Percentiles rank a stretch among this genome's conserved stretches.
Evolutionary conservation across 2,113 vertebrate species (phyloP).

Genomic region (Clupea harengus): DNA sequence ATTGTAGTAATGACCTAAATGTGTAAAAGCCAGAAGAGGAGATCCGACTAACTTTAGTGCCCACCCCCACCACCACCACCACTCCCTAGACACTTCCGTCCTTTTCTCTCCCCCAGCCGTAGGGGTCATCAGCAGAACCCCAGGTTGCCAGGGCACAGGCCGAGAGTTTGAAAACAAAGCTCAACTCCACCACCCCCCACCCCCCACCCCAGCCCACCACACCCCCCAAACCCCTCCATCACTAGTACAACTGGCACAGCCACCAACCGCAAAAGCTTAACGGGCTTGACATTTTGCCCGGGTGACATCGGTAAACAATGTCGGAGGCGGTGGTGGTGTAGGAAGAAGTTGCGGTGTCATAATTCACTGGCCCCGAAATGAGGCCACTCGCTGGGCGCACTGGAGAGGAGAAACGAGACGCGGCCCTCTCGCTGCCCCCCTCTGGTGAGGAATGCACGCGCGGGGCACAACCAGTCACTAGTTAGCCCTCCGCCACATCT

Average conservation of each 20-base stretch:
- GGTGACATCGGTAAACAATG: constrained; percentile 69
- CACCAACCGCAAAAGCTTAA: constrained; percentile 65
- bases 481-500: constrained; percentile 79
- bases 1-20: constrained; percentile 32
- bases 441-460: constrained; percentile 81
- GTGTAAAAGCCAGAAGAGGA: constrained; percentile 40
- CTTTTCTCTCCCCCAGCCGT: constrained; percentile 28
- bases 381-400: constrained; percentile 78
- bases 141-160: neutral
- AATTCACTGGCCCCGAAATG: constrained; percentile 78
- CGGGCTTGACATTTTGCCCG: constrained; percentile 67
- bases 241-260: neutral
- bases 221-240: constrained; percentile 53
- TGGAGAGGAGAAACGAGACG: constrained; percentile 75
- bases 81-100: constrained; percentile 8
- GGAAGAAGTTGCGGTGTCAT: constrained; percentile 73
- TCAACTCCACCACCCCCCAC: constrained; percentile 15
- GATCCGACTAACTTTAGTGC: constrained; percentile 44
- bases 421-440: constrained; percentile 74
- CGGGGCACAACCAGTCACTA: constrained; percentile 63
- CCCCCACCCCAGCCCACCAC: constrained; percentile 46
- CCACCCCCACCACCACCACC: neutral
- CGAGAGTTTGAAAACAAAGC: neutral
- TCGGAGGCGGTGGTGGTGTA: constrained; percentile 58
- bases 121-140: constrained; percentile 44